Evolutionary conservation across 2,888 invertebrate genomes (phyloP).

Genomic region (Gnatocerus cornutus): DNA sequence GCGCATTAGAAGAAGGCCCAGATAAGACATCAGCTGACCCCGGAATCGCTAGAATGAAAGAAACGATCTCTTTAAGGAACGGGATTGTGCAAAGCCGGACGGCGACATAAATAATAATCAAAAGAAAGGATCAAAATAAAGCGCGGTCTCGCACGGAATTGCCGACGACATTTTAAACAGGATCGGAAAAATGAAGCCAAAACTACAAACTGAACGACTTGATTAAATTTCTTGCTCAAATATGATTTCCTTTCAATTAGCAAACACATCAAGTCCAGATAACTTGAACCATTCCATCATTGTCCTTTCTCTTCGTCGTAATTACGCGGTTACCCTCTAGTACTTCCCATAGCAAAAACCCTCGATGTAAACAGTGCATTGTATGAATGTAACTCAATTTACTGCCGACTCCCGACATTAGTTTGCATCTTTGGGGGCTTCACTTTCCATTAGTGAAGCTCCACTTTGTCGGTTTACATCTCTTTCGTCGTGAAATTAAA

Average conservation of each 20-base stretch:
- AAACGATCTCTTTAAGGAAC: slow-evolving; percentile 44
- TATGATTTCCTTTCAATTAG: not conserved
- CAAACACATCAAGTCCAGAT: slow-evolving; percentile 2
- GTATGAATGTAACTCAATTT: slow-evolving; percentile 68
- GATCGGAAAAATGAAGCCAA: not conserved
- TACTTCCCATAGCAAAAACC: slow-evolving; percentile 62
- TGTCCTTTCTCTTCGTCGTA: slow-evolving; percentile 24
- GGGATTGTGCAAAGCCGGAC: slow-evolving; percentile 19
- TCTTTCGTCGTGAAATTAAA: slow-evolving; percentile 33
- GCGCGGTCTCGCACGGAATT: slow-evolving; percentile 4
- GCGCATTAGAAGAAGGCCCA: slow-evolving; percentile 58
- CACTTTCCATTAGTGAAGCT: slow-evolving; percentile 65
- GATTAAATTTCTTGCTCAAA: not conserved
- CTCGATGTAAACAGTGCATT: slow-evolving; percentile 68
- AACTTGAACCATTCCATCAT: slow-evolving; percentile 3
- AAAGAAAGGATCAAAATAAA: slow-evolving; percentile 29
- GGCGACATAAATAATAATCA: slow-evolving; percentile 35
- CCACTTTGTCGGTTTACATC: slow-evolving; percentile 47
- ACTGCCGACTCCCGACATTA: slow-evolving; percentile 64
- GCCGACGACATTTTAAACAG: not conserved
- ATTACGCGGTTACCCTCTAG: slow-evolving; percentile 60
- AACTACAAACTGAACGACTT: no score
- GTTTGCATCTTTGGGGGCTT: slow-evolving; percentile 66
- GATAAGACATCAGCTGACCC: slow-evolving; percentile 59
- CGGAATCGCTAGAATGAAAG: slow-evolving; percentile 50